phyloP scores from a whole-genome alignment of 2,888 invertebrate species.

The Hartigia nigra region DNA sequence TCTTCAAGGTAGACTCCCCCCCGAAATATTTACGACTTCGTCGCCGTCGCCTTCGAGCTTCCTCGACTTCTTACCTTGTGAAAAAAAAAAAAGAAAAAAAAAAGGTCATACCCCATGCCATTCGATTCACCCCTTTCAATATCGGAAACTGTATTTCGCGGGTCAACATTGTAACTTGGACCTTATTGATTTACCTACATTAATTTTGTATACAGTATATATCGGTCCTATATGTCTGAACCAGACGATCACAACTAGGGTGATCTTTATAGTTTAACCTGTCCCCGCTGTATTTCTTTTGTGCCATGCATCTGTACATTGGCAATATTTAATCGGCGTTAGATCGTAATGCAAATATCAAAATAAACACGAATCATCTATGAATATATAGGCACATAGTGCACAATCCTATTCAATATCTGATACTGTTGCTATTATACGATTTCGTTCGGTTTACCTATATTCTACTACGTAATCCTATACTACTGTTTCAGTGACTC shows the following conservation, averaged over 20 bases:
- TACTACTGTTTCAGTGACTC: background rate
- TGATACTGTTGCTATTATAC: background rate
- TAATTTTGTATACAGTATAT: too few relatives aligned
- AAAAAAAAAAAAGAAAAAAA: background rate
- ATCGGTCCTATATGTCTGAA: background rate
- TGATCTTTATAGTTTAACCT: background rate
- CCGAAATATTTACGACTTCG: background rate
- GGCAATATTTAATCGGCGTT: background rate
- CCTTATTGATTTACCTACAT: too few relatives aligned
- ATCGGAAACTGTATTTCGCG: too few relatives aligned
- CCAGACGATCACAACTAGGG: background rate
- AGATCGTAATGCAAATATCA: background rate
- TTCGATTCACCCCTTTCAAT: background rate
- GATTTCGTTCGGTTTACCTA: background rate
- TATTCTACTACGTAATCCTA: background rate
- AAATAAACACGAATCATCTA: background rate
- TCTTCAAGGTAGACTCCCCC: background rate
- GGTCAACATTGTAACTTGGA: too few relatives aligned
- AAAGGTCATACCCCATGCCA: background rate
- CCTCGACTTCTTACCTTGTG: background rate
- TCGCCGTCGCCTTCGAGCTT: constrained; percentile 4
- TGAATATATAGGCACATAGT: background rate
- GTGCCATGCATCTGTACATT: background rate
- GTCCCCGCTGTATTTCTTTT: background rate
- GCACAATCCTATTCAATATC: background rate